Evolutionary conservation across 2,797 vertebrate species (phyloP), one percentile per base, ranked within the genome.

Genomic region (Pseudocheirus occidentalis): DNA sequence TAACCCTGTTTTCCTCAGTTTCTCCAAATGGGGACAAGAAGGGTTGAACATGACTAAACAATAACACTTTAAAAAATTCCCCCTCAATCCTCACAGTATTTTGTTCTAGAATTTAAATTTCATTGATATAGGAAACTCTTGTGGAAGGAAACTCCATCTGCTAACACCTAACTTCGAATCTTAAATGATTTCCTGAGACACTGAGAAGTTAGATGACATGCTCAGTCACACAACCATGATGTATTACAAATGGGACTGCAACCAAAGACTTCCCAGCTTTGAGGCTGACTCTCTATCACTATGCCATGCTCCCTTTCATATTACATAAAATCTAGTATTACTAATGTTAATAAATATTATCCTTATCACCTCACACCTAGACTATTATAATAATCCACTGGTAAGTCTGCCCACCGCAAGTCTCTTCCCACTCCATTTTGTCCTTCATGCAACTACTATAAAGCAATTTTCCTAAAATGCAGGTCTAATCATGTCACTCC

Each of bases 1-100:
- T 87, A 93, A 92, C 91, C 52, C 93, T 58, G 52, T 59, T 29
- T 93, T 28, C 90, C 81, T 97, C 58, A 59, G 53, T 90, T 94
- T 97, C 95, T 31, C 59, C 31, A 62, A 13, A 34, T 34, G 59
- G 4, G 59, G 58, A 13, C 58, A 31, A 4, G 27, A 29, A 31
- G 29, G 29, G 28, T 31, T 29, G 1, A 14, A 34, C 1, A 4
- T 62, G 59, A 62, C 31, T 16, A 5, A 34, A 62, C 59, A 62
- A 27, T 57, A 24, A 59, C 31, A 34, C 4, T 40, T 55, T 14
- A 55, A 11, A 54, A 55, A 40, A 40, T 73, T 40, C 34, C 62
- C 16, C 62, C 16, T 66, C 18, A 9, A 73, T 73, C 3, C 16
- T n/a, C 34, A 73, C 13, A 1, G 34, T 73, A 18, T 0, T n/a